Base-by-base conservation (phyloP, 2,113 vertebrate species). In the Phrynosoma platyrhinos region DNA sequence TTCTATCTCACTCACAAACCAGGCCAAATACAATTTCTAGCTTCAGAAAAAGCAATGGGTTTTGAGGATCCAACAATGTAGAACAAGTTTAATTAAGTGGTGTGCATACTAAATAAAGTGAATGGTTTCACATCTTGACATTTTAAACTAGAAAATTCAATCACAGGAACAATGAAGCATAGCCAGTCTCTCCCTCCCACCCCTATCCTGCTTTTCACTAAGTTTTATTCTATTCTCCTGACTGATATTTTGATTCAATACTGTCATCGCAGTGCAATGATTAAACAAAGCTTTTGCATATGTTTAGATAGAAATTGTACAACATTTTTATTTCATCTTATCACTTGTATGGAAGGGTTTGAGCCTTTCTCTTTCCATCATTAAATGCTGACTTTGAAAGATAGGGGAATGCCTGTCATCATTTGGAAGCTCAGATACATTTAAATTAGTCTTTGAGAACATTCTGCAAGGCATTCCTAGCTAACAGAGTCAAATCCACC, bases 21-120 rank as follows among this genome's bases (percentile, higher is more conserved):
- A 89, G 64, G 58, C 84, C 55, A 86, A 93, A 90, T 74, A 79
- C 2, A 90, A 66, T 83, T 90, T 92, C 13, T 89, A 90, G 21
- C 79, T 88, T 76, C 14, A 2, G 58, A 91, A 89, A 36, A 82
- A 64, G 25, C 79, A n/a, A 68, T 55, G 58, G 0, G 1, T 1
- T 92, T 91, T 83, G 75, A 62, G 23, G 53, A 91, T 85, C 88
- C 79, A 85, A 32, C 27, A 82, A 7, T 76, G 82, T 23, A 90
- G 52, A 79, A 89, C 2, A 87, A 94, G 87, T 91, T 91, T 91
- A 92, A 92, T 94, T 93, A 91, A 91, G n/a, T 87, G 32, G 4
- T 90, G 36, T 16, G 66, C 25, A 80, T 93, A 86, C 77, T 91
- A 94, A 94, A 91, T 87, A 93, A 91, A 83, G 86, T 53, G 89